A percentile compares a stretch with the other conserved stretches of the same genome.
phyloP scores from a whole-genome alignment of 2,113 vertebrate genomes.

The Psophia crepitans region DNA sequence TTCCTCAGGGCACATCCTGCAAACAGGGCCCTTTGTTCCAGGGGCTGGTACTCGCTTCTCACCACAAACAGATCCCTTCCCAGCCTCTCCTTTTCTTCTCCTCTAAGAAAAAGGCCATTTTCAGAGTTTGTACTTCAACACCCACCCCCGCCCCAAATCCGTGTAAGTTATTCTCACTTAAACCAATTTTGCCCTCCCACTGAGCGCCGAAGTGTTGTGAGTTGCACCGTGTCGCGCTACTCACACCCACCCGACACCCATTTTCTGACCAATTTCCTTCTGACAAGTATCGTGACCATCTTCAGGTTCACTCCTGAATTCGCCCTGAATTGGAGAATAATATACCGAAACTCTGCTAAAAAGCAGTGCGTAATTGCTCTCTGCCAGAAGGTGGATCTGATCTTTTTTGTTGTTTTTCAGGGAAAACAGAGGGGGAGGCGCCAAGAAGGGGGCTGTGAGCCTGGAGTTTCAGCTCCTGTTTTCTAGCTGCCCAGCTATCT shows the following conservation, averaged over 20 bases:
- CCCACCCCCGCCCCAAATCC: neutral
- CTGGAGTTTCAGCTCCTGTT: neutral
- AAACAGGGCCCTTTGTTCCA: constrained; percentile 9
- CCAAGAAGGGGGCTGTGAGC: neutral
- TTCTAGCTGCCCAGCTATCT: neutral
- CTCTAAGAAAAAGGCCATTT: neutral
- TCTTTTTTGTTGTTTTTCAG: neutral
- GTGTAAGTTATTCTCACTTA: constrained; percentile 8
- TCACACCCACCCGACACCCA: neutral
- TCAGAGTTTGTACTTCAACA: constrained; percentile 9
- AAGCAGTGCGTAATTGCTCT: neutral
- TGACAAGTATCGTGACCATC: neutral
- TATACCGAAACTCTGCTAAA: neutral
- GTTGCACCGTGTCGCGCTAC: neutral
- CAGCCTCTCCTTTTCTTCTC: neutral
- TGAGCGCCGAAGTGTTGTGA: neutral
- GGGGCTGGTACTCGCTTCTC: neutral
- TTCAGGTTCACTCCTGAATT: neutral
- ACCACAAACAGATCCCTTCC: neutral
- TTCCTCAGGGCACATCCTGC: neutral
- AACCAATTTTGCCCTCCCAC: constrained; percentile 25
- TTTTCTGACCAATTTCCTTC: constrained; percentile 52
- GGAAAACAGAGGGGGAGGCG: accelerated
- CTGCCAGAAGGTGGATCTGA: neutral
- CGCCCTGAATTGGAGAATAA: neutral